Evolutionary conservation across 2,113 vertebrate species (phyloP).

Genomic region (Leuciscus idus): DNA sequence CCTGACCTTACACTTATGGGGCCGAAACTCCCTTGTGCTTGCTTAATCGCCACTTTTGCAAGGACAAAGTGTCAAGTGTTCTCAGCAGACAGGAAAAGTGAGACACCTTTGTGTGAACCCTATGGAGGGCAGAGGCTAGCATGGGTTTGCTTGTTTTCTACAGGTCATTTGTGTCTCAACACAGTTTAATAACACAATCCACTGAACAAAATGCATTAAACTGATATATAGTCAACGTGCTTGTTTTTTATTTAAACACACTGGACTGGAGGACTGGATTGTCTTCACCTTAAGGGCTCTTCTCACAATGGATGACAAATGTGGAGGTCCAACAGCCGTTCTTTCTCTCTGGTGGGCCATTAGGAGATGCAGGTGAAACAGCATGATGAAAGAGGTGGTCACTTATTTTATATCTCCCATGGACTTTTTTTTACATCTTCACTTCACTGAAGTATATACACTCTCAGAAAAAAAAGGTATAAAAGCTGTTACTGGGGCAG

Average conservation of each 20-base stretch:
- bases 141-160: slow-evolving; percentile 20
- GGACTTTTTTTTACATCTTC: slow-evolving; percentile 43
- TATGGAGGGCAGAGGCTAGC: neutral
- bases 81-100: neutral
- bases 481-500: no score
- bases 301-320: slow-evolving; percentile 15
- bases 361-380: slow-evolving; percentile 14
- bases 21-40: slow-evolving; percentile 38
- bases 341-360: slow-evolving; percentile 11
- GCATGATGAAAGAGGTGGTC: slow-evolving; percentile 27
- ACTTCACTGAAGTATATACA: neutral
- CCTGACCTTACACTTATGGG: slow-evolving; percentile 36
- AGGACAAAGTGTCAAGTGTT: slow-evolving; percentile 46
- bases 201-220: neutral
- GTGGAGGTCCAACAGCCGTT: neutral
- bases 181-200: slow-evolving; percentile 8
- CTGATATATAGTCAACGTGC: neutral
- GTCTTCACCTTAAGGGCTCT: slow-evolving; percentile 16
- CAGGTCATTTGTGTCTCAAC: neutral
- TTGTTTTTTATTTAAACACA: neutral
- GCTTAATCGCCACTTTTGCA: slow-evolving; percentile 36
- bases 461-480: neutral
- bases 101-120: slow-evolving; percentile 17
- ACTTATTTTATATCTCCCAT: slow-evolving; percentile 40
- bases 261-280: neutral